phyloP scores from a whole-genome alignment of 2,888 invertebrate genomes.

The Odontocolon sp. region DNA sequence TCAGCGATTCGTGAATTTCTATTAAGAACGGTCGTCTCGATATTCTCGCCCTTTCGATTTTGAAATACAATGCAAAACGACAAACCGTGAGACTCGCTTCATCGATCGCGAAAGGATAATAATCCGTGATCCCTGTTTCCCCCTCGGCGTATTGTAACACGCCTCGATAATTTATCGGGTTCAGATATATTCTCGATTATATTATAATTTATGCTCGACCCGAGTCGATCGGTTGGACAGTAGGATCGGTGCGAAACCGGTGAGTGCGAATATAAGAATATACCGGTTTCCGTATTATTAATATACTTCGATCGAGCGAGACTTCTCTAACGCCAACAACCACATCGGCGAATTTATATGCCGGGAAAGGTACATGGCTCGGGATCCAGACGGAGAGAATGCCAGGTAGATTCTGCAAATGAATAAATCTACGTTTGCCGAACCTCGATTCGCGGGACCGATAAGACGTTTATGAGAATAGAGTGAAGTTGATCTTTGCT shows the following conservation, averaged over 20 bases:
- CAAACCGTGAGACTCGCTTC: constrained; percentile 16
- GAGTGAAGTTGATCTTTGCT: constrained; percentile 34
- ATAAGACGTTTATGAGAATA: constrained; percentile 52
- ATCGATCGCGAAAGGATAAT: constrained; percentile 52
- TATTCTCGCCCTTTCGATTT: constrained; percentile 47
- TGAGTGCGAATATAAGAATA: constrained; percentile 56
- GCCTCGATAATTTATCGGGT: constrained; percentile 73
- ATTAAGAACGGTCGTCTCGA: constrained; percentile 20
- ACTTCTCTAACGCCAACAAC: constrained; percentile 41
- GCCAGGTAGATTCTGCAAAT: constrained; percentile 33
- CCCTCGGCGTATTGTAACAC: constrained; percentile 43
- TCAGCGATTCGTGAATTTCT: constrained; percentile 20
- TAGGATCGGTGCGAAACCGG: constrained; percentile 6
- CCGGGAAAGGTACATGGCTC: constrained; percentile 17
- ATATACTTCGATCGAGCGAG: constrained; percentile 75
- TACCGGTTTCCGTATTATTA: constrained; percentile 76
- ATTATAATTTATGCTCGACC: constrained; percentile 74
- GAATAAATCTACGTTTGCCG: constrained; percentile 51
- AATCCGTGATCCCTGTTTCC: constrained; percentile 31
- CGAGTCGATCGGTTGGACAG: constrained; percentile 46
- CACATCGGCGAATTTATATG: constrained; percentile 15
- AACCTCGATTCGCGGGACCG: constrained; percentile 49
- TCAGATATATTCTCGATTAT: constrained; percentile 74
- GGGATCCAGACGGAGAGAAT: background rate
- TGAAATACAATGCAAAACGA: constrained; percentile 45